phyloP scores from a whole-genome alignment of 2,797 vertebrate species.

The Acanthurus lineatus region DNA sequence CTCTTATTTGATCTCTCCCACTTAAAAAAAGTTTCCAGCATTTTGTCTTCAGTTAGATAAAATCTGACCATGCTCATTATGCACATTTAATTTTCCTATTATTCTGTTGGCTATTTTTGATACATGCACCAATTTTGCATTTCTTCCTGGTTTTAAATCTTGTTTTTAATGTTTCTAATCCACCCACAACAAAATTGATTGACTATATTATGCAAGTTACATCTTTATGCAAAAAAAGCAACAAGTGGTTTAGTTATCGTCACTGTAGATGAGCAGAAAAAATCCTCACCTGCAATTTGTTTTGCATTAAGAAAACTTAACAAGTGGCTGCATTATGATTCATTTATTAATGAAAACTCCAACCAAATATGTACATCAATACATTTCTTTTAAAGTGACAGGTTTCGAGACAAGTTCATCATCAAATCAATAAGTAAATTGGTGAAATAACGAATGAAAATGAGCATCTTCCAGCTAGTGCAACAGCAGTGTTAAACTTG shows the following conservation, averaged over 20 bases:
- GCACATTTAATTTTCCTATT: too few relatives aligned
- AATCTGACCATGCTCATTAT: not conserved
- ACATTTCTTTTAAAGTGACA: conserved; percentile 28
- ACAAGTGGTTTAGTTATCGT: not conserved
- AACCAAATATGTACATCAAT: conserved; percentile 56
- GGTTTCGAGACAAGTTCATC: conserved; percentile 3
- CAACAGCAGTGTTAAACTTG: conserved; percentile 14
- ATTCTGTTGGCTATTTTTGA: not conserved
- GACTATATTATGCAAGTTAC: not conserved
- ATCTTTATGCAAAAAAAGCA: not conserved
- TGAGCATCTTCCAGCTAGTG: conserved; percentile 7
- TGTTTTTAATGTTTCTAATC: not conserved
- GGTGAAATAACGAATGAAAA: conserved; percentile 36
- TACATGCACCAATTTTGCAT: not conserved
- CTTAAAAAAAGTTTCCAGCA: not conserved
- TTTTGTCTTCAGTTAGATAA: not conserved
- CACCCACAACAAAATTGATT: not conserved
- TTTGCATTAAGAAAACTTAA: conserved; percentile 30
- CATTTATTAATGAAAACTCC: conserved; percentile 69
- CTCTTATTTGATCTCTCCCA: not conserved
- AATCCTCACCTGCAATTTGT: not conserved
- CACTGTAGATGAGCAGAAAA: not conserved
- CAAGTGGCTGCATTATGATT: conserved; percentile 46
- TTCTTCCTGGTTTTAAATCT: not conserved
- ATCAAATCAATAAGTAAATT: conserved; percentile 9